phyloP scores from a whole-genome alignment of 2,888 invertebrate genomes.

The Eustalomyia histrio region DNA sequence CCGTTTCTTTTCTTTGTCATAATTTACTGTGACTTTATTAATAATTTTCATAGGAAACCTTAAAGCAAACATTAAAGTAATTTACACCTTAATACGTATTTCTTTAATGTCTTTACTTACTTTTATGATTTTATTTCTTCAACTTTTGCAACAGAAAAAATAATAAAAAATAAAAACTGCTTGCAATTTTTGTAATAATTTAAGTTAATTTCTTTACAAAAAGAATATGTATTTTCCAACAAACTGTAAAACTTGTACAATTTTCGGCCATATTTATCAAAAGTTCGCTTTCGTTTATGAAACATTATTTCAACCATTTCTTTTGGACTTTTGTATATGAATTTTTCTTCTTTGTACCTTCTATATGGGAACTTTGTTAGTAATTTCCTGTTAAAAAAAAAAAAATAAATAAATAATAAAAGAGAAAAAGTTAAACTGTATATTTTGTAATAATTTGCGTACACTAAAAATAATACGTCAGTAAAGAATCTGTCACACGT shows the following conservation, averaged over 20 bases:
- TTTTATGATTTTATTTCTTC: not conserved
- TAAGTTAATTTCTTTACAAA: constrained; percentile 44
- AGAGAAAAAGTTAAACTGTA: constrained; percentile 25
- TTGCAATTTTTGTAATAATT: constrained; percentile 47
- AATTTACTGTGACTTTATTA: not conserved
- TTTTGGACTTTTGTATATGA: constrained; percentile 3
- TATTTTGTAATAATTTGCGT: constrained; percentile 23
- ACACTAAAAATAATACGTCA: not conserved
- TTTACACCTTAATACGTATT: constrained; percentile 39
- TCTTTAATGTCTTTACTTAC: constrained; percentile 13
- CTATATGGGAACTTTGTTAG: constrained; percentile 24
- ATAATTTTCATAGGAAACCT: constrained; percentile 16
- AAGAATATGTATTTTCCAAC: constrained; percentile 26
- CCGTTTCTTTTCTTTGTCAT: not conserved
- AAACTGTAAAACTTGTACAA: constrained; percentile 46
- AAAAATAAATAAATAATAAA: not conserved
- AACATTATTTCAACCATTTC: not conserved
- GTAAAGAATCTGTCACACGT: not conserved
- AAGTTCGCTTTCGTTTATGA: constrained; percentile 50
- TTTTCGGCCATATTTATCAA: constrained; percentile 51
- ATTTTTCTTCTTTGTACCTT: constrained; percentile 23
- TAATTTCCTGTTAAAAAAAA: not conserved
- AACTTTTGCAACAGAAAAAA: not conserved
- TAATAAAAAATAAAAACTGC: not conserved
- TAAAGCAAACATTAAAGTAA: constrained; percentile 32